phyloP scores from a whole-genome alignment of 37 sponge, comb jelly and placozoan genomes.

The Theonella swinhoei region DNA sequence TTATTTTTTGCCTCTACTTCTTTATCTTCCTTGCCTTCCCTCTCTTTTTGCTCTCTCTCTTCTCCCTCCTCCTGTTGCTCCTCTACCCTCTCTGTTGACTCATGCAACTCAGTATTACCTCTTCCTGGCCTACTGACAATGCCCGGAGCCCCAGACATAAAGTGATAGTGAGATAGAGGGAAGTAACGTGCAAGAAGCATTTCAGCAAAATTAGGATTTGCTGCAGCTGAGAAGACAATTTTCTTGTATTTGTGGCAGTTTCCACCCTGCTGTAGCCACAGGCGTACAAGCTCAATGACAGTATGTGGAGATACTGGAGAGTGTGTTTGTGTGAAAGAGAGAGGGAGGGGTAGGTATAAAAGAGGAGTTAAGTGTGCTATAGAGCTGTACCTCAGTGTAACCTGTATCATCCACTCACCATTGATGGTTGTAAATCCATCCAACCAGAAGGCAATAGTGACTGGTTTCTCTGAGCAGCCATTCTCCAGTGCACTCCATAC shows the following conservation, averaged over 20 bases:
- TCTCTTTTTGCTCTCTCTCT: too few relatives aligned
- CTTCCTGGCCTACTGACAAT: not conserved
- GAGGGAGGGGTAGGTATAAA: too few relatives aligned
- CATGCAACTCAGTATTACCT: not conserved
- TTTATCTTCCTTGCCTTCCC: too few relatives aligned
- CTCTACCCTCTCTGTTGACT: not conserved
- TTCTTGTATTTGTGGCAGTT: not conserved
- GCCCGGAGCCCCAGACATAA: not conserved
- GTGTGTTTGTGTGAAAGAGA: too few relatives aligned
- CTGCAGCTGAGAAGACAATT: slow-evolving; percentile 24
- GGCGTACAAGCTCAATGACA: slow-evolving; percentile 31
- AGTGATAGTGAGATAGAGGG: not conserved
- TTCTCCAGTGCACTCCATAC: slow-evolving; percentile 23
- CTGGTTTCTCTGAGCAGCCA: slow-evolving; percentile 6
- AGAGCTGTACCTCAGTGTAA: too few relatives aligned
- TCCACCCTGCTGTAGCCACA: slow-evolving; percentile 38
- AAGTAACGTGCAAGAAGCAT: slow-evolving; percentile 16
- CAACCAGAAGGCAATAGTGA: slow-evolving; percentile 55
- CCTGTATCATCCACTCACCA: too few relatives aligned
- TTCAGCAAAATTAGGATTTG: not conserved
- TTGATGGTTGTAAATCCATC: slow-evolving; percentile 49
- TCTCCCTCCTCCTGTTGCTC: not conserved
- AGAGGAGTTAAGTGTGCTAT: too few relatives aligned
- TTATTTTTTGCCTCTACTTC: too few relatives aligned
- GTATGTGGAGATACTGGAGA: slow-evolving; percentile 39